phyloP scores from a whole-genome alignment of 2,797 vertebrate genomes.

The Botia almorhae region DNA sequence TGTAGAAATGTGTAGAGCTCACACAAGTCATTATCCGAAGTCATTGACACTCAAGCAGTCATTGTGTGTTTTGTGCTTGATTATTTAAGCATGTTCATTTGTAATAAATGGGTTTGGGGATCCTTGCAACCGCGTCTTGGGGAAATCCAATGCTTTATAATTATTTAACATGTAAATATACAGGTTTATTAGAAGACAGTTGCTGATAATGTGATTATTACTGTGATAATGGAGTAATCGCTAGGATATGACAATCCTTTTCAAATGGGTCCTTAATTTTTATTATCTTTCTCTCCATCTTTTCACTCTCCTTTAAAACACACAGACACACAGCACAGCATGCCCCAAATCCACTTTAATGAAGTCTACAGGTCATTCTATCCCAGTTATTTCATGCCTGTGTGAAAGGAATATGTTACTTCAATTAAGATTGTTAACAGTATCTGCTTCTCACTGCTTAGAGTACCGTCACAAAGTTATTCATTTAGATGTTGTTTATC shows the following conservation, averaged over 20 bases:
- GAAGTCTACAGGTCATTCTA: constrained; percentile 1
- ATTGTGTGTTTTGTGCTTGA: constrained; percentile 1
- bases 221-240: not conserved
- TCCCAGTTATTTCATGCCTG: not conserved
- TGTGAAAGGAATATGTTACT: constrained; percentile 6
- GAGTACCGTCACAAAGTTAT: not conserved
- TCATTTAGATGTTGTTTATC: constrained; percentile 25
- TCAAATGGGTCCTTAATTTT: not conserved
- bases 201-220: not conserved
- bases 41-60: not conserved
- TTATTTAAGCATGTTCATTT: constrained; percentile 6
- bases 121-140: not conserved
- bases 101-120: not conserved
- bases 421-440: not conserved
- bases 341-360: not conserved
- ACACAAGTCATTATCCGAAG: constrained; percentile 28
- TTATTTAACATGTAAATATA: constrained; percentile 26
- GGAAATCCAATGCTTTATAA: constrained; percentile 1
- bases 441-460: not conserved
- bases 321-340: not conserved
- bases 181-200: not conserved
- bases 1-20: constrained; percentile 56
- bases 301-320: not conserved
- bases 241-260: not conserved
- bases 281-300: not conserved